Evolutionary conservation across 2,113 vertebrate species (phyloP), one percentile per base, ranked within the genome.

Genomic region (Vulpes lagopus): DNA sequence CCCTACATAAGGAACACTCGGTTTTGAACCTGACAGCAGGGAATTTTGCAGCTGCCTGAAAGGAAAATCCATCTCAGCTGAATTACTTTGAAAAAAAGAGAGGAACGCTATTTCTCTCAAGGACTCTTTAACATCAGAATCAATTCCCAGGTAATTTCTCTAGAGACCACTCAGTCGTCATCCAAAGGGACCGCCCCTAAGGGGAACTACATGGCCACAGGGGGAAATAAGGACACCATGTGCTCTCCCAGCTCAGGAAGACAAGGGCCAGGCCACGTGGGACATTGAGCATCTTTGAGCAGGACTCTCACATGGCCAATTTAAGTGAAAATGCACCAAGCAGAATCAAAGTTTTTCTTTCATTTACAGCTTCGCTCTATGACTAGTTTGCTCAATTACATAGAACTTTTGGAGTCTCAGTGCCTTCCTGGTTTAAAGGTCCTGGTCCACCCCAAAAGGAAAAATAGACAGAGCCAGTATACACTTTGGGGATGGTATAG

Each of bases 111-210:
- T 89, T 96, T 95, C 67, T 69, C 11, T 97, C 79, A 96, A 95
- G 64, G 65, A 79, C 62, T 59, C 80, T 43, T 95, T 22, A 17
- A 17, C 35, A 51, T 55, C 73, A 69, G 22, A 94, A 64, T 93
- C 85, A 22, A 96, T 95, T 96, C 93, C 57, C 43, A 23, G 57
- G 8, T 30, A 32, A 89, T 93, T 92, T 89, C 43, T 83, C 86
- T 64, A 49, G 64, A 92, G 69, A 67, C 25, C 65, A 82, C 71
- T 88, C 32, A 22, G 49, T 59, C 20, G 0, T 23, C 6, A 32
- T 53, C 51, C 16, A 79, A 78, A 79, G n/a, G 11, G 38, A 35
- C 51, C 55, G 30, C 14, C 20, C 14, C 49, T 19, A 25, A 85
- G 35, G 62, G 80, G 15, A 62, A 22, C 22, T 49, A 1, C 0